These are phyloP conservation scores for Elysia chlorotica DNA, from an alignment of 1,140 invertebrate genomes.

Conservation along the genomic window DNA sequence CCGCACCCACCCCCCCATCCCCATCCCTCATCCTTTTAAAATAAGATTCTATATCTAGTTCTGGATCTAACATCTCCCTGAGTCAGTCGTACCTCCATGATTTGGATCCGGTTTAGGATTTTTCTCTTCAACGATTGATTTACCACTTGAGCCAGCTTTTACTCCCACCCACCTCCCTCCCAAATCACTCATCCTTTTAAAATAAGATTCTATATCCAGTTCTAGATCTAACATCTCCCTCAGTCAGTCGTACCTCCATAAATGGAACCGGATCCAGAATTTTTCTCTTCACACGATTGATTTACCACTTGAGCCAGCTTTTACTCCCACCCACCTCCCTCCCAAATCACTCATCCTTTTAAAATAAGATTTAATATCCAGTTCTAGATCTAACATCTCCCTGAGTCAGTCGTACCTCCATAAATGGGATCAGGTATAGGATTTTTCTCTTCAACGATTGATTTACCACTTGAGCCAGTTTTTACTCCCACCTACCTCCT, in stretches of 20 bases:
- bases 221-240: too few species aligned
- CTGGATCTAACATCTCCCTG: too few species aligned
- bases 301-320: background rate
- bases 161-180: too few species aligned
- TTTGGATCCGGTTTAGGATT: too few species aligned
- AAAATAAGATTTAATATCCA: background rate
- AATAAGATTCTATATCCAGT: too few species aligned
- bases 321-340: background rate
- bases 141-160: too few species aligned
- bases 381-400: background rate
- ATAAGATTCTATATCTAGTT: background rate
- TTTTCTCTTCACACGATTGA: background rate
- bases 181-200: too few species aligned
- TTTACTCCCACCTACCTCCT: too few species aligned
- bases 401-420: conserved; percentile 79
- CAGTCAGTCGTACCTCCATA: background rate
- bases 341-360: background rate
- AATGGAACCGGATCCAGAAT: background rate
- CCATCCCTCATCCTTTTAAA: background rate
- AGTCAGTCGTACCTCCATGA: too few species aligned
- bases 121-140: too few species aligned
- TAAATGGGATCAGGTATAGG: conserved; percentile 95
- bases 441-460: conserved; percentile 92
- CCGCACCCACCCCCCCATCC: too few species aligned
- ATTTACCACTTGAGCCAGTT: too few species aligned